A percentile compares a stretch with the other conserved stretches of the same genome.
Conservation (phyloP, 2,113 vertebrate genomes). For the Calidris pugnax region DNA sequence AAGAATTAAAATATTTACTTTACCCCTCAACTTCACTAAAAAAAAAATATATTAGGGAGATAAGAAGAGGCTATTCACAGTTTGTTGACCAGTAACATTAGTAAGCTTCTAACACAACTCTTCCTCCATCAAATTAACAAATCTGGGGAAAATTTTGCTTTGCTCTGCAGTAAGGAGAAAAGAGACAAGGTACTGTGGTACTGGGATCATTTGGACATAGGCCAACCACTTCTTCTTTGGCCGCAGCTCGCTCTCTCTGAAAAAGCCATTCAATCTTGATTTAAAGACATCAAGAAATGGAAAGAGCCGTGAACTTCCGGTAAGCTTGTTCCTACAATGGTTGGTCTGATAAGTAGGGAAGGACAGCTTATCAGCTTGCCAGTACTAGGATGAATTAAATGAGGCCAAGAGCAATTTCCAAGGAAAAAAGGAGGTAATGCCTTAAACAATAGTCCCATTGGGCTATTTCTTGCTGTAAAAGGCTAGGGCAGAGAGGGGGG, state of each 20-base stretch:
- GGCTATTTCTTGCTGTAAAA: not conserved
- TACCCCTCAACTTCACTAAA: not conserved
- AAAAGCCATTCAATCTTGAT: not conserved
- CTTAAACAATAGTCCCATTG: not conserved
- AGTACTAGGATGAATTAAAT: not conserved
- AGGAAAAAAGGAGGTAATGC: not conserved
- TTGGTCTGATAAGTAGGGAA: not conserved
- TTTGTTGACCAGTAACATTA: not conserved
- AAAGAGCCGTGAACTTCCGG: not conserved
- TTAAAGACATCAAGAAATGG: not conserved
- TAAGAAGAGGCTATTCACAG: not conserved
- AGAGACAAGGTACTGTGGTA: not conserved
- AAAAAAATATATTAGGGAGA: not conserved
- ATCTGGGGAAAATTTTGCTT: not conserved
- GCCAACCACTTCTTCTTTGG: not conserved
- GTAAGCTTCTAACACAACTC: not conserved
- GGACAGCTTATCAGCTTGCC: not conserved
- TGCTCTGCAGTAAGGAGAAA: not conserved
- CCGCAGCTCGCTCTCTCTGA: not conserved
- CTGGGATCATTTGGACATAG: not conserved
- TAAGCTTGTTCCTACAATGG: not conserved
- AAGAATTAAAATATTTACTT: not conserved
- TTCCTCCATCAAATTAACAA: not conserved
- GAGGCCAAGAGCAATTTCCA: not conserved
- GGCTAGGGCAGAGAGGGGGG: not conserved